Evolutionary conservation across 2,888 invertebrate genomes (phyloP), one percentile per base, ranked within the genome.

Genomic region (Drosophila neotestacea): DNA sequence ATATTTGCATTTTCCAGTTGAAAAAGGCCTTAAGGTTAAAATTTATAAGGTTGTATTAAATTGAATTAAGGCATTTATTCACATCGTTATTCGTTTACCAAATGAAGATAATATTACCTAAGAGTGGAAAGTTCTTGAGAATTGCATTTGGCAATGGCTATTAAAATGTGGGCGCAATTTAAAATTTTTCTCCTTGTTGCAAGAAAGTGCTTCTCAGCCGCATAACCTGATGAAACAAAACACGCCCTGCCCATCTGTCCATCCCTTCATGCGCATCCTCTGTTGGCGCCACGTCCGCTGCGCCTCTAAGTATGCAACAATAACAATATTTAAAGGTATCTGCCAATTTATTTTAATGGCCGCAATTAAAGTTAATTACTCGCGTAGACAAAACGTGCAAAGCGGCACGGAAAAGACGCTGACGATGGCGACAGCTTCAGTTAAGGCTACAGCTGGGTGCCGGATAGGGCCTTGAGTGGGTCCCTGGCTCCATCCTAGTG

Each of bases 291-390:
- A 65, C 64, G 75, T 69, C 42, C 73, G 60, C 58, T 68, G 69
- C 72, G 73, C 72, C 74, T 70, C 80, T 77, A 80, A 89, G 89
- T 84, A 80, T 84, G 81, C 85, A 88, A 86, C 86, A 90, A 88
- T 88, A 90, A 90, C 89, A 90, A 87, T 89, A 90, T 90, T 91
- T 90, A 90, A 90, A 91, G 90, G 89, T 91, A 89, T 90, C 89
- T 91, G 91, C 91, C 91, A 91, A 91, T 91, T 90, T 90, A 91
- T 89, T 90, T 91, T 91, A 91, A 91, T 90, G 91, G 84, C 82
- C 79, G 79, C 91, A 91, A 90, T 91, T 91, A 91, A 91, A 90
- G 90, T 91, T 91, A 91, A 91, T 91, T 91, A 90, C 91, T 88
- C 90, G 90, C 89, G 90, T 89, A 90, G 89, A 89, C 89, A 78